phyloP scores from a whole-genome alignment of 2,888 invertebrate species.

The Ichneumoninae sp. region DNA sequence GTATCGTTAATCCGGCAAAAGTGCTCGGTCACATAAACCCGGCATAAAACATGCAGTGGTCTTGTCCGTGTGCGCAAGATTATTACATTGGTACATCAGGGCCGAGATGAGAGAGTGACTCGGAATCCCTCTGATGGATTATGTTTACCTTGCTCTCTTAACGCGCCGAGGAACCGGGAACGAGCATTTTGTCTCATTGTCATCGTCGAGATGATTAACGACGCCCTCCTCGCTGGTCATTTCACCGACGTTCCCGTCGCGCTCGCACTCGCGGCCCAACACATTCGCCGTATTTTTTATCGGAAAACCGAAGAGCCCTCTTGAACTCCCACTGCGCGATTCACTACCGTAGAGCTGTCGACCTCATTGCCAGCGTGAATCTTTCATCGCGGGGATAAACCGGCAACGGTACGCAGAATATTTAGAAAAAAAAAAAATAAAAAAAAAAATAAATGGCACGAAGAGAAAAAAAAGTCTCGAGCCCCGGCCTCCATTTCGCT shows the following conservation, averaged over 20 bases:
- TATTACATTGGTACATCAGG: neutral
- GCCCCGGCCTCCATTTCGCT: neutral
- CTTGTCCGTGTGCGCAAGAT: neutral
- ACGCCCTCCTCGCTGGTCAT: conserved; percentile 3
- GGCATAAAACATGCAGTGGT: neutral
- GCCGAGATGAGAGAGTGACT: neutral
- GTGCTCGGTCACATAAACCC: neutral
- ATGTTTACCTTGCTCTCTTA: neutral
- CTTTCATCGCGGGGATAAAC: neutral
- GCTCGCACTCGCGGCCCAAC: neutral
- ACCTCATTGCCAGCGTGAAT: neutral
- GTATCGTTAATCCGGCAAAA: neutral
- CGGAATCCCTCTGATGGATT: conserved; percentile 31
- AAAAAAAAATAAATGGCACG: neutral
- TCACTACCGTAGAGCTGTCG: neutral
- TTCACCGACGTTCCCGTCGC: neutral
- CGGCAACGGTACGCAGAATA: neutral
- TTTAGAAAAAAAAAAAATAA: neutral
- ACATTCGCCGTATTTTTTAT: conserved; percentile 26
- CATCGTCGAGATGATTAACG: conserved; percentile 36
- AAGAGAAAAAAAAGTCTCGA: neutral
- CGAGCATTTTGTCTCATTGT: conserved; percentile 25
- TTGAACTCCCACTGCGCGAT: neutral
- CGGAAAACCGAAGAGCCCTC: neutral
- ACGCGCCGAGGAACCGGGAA: conserved; percentile 1